Evolutionary conservation across 2,113 vertebrate genomes (phyloP).

Genomic region (Phaethornis superciliosus): DNA sequence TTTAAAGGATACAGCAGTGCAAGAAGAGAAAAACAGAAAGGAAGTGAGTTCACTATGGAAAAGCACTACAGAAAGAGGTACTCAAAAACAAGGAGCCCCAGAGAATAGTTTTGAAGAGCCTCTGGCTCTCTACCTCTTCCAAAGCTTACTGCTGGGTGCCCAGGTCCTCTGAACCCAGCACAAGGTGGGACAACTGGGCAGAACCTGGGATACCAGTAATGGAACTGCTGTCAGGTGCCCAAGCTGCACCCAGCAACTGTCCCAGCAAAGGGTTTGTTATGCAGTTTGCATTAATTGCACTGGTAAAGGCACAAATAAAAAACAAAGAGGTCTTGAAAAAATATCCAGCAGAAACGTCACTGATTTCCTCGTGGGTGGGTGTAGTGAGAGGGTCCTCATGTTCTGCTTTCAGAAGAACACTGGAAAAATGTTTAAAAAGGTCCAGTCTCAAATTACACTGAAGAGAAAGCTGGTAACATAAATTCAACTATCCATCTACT

Average conservation of each 20-base stretch:
- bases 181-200: neutral
- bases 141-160: too few relatives aligned
- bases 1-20: neutral
- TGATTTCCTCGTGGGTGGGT: accelerated
- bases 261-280: neutral
- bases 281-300: neutral
- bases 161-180: neutral
- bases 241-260: accelerated
- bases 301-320: neutral
- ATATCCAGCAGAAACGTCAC: neutral
- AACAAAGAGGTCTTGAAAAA: neutral
- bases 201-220: accelerated
- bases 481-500: neutral
- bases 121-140: too few relatives aligned
- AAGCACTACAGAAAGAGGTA: neutral
- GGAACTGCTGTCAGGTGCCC: neutral
- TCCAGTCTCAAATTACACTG: neutral
- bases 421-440: neutral
- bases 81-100: neutral
- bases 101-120: neutral
- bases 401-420: neutral
- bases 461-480: neutral
- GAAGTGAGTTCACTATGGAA: neutral
- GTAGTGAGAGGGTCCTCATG: neutral
- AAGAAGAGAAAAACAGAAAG: neutral